Base-by-base conservation (phyloP, 2,113 vertebrate species). In the Rafetus swinhoei region DNA sequence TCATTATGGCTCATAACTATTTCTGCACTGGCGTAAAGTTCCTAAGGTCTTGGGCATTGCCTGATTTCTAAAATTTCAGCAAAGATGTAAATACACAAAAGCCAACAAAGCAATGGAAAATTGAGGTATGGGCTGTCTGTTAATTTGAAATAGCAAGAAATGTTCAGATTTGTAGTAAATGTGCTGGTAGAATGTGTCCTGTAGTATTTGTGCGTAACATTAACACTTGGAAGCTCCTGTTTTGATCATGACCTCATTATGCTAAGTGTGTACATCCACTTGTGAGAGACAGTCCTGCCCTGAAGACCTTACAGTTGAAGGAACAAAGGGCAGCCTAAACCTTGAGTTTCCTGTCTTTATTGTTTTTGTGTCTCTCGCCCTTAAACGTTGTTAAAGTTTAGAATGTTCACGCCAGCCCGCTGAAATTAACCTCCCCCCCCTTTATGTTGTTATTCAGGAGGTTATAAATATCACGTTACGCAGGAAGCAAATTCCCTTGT, bases 401-500 rank as follows among this genome's bases (percentile, higher is more conserved):
- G 83, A 91, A 90, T 54, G 82, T 81, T 86, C 92, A 81, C 35
- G 92, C 55, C 91, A 82, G 80, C 90, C 85, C 81, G 74, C 85
- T 93, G 87, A 96, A 95, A 93, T 96, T 0, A 22, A 91, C 93
- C 89, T 84, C 39, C n/a, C 22, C n/a, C 22, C 84, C 81, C 87
- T 89, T 29, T 85, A 85, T 83, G n/a, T 89, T 90, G 74, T 92
- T 79, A 50, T 62, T 13, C 82, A 81, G 93, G 50, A 65, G 81
- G 55, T 96, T 96, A 96, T 95, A 94, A 95, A 94, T 95, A 93
- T 88, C 5, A 0, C 69, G 87, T 95, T 96, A 69, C 92, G 27
- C 96, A 90, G 96, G 96, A 97, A 97, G 88, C 88, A 81, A 97
- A 96, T 95, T 93, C 93, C 91, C 87, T 65, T 0, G 19, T 95